Evolutionary conservation across 2,113 vertebrate genomes (phyloP), one percentile per base, ranked within the genome.

Genomic region (Python bivittatus): DNA sequence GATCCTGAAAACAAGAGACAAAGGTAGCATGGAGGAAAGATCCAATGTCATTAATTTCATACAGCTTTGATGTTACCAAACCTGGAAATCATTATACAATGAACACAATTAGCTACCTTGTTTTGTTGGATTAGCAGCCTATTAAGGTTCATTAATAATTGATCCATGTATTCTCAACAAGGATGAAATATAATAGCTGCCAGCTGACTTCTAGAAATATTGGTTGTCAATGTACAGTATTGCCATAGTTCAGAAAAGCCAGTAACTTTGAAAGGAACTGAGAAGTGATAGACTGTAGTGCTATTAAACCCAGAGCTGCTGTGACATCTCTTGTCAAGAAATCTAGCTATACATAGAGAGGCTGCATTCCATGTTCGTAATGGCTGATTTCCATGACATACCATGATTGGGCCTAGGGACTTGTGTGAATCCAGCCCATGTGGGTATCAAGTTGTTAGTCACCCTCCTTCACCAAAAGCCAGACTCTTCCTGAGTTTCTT

Each of bases 61-160:
- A 42, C 20, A 29, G 22, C 89, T 25, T 84, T 84, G 25, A 15
- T 54, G 20, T 53, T 38, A 54, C 79, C 53, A 48, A 20, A 79
- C n/a, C 12, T 38, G 52, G 33, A 48, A 25, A 90, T 54, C 86
- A 90, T 87, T 79, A 72, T 15, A 90, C 84, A 90, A 89, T 84
- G 42, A n/a, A 90, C 64, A 72, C 84, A 90, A 89, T 90, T 93
- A 90, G 60, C 42, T 29, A 86, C 12, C 58, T 87, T 60, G 53
- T 29, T 83, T 42, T 12, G 29, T 13, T 42, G 29, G 53, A 61
- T 61, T 88, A 84, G 61, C n/a, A 91, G 33, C 54, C 42, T 53
- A 91, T 84, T 93, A 91, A 91, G 29, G 33, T 42, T 27, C 85
- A 93, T 91, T 87, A 91, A 88, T 93, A 91, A 91, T 88, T 91